These are phyloP conservation scores for Popillia japonica DNA, from an alignment of 1,140 invertebrate genomes.

Conservation along the genomic window DNA sequence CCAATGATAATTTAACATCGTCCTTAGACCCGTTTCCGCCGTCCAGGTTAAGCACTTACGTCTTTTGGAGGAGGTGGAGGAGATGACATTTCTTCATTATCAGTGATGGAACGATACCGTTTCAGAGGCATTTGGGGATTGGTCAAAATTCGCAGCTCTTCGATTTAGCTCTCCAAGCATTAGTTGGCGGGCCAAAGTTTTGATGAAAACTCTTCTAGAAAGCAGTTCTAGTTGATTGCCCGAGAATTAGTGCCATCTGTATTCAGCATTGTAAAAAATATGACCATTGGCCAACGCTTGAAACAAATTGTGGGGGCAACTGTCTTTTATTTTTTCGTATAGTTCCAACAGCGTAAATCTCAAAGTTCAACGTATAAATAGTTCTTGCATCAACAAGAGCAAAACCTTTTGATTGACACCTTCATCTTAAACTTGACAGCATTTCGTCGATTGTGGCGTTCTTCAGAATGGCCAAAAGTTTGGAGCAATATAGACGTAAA, in stretches of 20 bases:
- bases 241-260: conserved; percentile 11
- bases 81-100: conserved; percentile 36
- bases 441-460: no score
- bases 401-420: conserved; percentile 37
- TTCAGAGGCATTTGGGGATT: conserved; percentile 40
- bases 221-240: conserved; percentile 40
- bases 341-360: no score
- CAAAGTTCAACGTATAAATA: no score
- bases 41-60: not conserved
- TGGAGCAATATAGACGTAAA: no score
- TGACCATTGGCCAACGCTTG: not conserved
- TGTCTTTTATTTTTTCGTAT: no score
- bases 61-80: not conserved
- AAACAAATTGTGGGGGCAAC: no score
- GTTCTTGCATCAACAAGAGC: no score
- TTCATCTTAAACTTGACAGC: conserved; percentile 56
- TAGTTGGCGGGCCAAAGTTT: conserved; percentile 39
- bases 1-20: not conserved
- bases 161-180: conserved; percentile 31
- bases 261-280: conserved; percentile 30
- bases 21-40: not conserved
- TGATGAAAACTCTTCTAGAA: conserved; percentile 40
- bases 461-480: no score
- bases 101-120: conserved; percentile 24
- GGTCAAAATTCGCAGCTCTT: conserved; percentile 39